Conservation (phyloP, 2,888 invertebrate species). For the Choreutis nemorana region DNA sequence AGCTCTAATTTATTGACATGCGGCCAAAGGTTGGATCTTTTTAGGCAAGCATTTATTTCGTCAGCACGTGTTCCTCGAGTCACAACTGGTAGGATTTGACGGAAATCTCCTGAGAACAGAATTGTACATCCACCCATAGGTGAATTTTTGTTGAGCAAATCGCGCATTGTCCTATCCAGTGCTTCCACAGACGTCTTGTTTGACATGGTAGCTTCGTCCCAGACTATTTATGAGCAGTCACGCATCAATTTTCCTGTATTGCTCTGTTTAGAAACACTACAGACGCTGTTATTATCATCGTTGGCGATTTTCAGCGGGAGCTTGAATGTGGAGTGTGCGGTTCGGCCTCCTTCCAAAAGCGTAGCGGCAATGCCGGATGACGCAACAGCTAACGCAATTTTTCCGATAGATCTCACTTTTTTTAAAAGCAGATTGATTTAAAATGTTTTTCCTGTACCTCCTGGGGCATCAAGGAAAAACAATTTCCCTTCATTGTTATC, state of each 20-base stretch:
- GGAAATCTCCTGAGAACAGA: slow-evolving; percentile 16
- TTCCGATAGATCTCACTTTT: slow-evolving; percentile 13
- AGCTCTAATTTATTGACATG: slow-evolving; percentile 16
- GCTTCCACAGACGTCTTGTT: slow-evolving; percentile 17
- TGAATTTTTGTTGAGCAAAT: slow-evolving; percentile 14
- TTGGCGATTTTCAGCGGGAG: slow-evolving; percentile 13
- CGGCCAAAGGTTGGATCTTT: slow-evolving; percentile 16
- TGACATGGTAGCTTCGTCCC: slow-evolving; percentile 18
- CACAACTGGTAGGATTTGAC: slow-evolving; percentile 16
- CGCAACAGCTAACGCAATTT: slow-evolving; percentile 25
- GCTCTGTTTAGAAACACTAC: slow-evolving; percentile 18
- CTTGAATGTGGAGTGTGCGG: slow-evolving; percentile 7
- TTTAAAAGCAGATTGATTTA: slow-evolving; percentile 11
- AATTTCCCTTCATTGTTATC: slow-evolving; percentile 12
- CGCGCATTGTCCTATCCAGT: slow-evolving; percentile 19
- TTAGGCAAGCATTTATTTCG: slow-evolving; percentile 16
- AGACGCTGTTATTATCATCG: slow-evolving; percentile 15
- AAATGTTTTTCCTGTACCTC: slow-evolving; percentile 13
- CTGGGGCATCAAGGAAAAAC: slow-evolving; percentile 12
- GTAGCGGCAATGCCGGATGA: slow-evolving; percentile 18
- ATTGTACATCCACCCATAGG: slow-evolving; percentile 17
- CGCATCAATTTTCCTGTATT: slow-evolving; percentile 17
- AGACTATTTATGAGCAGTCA: slow-evolving; percentile 17
- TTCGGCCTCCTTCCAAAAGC: slow-evolving; percentile 3
- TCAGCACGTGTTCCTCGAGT: slow-evolving; percentile 16